phyloP scores from a whole-genome alignment of 2,888 invertebrate species.

The Apamea sordens region DNA sequence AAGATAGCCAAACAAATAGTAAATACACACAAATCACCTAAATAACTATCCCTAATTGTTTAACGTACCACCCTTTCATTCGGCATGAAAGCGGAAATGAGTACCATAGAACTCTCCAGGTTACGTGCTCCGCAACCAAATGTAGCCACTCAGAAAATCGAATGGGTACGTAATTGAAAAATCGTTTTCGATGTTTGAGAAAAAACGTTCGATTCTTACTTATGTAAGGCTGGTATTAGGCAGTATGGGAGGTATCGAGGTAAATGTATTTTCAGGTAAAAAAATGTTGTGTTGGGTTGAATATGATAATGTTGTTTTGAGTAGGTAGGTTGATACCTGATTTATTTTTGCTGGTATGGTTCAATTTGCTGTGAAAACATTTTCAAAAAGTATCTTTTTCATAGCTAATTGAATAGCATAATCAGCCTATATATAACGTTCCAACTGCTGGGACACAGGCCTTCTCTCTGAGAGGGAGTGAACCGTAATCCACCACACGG shows the following conservation, averaged over 20 bases:
- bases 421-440: neutral
- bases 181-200: constrained; percentile 64
- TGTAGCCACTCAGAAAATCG: constrained; percentile 60
- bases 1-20: constrained; percentile 16
- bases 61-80: constrained; percentile 64
- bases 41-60: constrained; percentile 63
- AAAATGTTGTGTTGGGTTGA: constrained; percentile 14
- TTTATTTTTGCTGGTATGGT: neutral
- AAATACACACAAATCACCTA: constrained; percentile 54
- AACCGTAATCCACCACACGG: too few species aligned
- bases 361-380: neutral
- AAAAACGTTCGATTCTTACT: constrained; percentile 50
- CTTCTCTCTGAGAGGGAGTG: too few species aligned
- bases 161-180: constrained; percentile 70
- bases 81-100: constrained; percentile 67
- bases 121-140: constrained; percentile 67
- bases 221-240: constrained; percentile 4
- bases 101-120: constrained; percentile 59
- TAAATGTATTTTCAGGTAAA: constrained; percentile 40
- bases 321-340: neutral
- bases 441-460: too few species aligned
- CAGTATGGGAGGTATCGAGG: constrained; percentile 19
- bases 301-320: constrained; percentile 43
- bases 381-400: neutral
- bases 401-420: neutral